Conservation (phyloP, 2,888 invertebrate genomes). For the Rhagium mordax region DNA sequence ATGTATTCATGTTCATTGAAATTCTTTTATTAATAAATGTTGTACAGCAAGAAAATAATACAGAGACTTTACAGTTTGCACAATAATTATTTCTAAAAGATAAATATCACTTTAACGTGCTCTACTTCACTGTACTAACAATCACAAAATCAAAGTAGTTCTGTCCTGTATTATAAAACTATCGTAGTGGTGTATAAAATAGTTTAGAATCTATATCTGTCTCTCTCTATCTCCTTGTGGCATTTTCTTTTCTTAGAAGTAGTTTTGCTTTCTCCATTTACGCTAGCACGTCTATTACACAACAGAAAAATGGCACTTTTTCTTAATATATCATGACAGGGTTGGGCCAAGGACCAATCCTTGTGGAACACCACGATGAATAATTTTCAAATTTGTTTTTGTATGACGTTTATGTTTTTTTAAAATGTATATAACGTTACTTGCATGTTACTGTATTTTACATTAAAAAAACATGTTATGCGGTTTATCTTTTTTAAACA, state of each 20-base stretch:
- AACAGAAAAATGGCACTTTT: no score
- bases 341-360: no score
- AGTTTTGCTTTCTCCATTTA: constrained; percentile 8
- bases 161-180: constrained; percentile 30
- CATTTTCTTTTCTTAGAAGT: constrained; percentile 39
- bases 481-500: no score
- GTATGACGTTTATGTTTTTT: no score
- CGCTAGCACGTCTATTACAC: constrained; percentile 6
- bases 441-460: no score
- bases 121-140: constrained; percentile 59
- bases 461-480: no score
- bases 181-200: constrained; percentile 22
- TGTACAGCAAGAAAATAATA: constrained; percentile 44
- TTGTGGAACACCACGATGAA: no score
- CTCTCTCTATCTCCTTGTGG: constrained; percentile 55
- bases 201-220: constrained; percentile 49
- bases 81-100: constrained; percentile 26
- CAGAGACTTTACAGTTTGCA: constrained; percentile 42
- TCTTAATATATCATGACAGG: no score
- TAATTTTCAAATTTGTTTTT: no score
- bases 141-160: constrained; percentile 52
- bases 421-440: no score
- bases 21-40: constrained; percentile 40
- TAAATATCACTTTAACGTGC: constrained; percentile 38
- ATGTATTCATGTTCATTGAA: constrained; percentile 39